Evolutionary conservation across 2,113 vertebrate genomes (phyloP), one percentile per base, ranked within the genome.

Genomic region (Spilogale gracilis): DNA sequence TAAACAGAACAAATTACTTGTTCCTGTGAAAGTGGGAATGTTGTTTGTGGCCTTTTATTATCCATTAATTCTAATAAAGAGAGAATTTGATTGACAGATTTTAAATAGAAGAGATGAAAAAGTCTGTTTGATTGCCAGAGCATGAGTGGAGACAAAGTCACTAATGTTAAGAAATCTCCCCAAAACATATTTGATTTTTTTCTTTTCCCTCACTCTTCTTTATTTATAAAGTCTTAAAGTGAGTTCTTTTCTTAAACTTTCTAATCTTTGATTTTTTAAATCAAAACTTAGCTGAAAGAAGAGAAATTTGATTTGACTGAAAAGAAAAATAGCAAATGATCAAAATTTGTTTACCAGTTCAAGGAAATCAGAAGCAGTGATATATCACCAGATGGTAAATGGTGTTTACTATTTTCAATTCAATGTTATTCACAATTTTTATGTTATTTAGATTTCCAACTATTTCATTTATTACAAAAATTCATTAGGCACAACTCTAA

Each of bases 371-470:
- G 69, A 86, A 81, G 2, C 50, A 96, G 95, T 96, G 86, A 95
- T 91, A 82, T 93, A 94, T 98, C 94, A 97, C 23, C 50, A 94
- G 94, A 95, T 85, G 95, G 88, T 96, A 97, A 98, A 97, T 87
- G 69, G 80, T 78, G 20, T 96, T 97, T 94, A 73, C 78, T 97
- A 71, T 86, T 96, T 85, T 95, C 84, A 96, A 45, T 9, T 91
- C 50, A 87, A 30, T 91, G 30, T 60, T 96, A 48, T 92, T 96
- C 96, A 60, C 27, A 87, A 88, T 96, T 98, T 96, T 98, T 96
- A 92, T 96, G 25, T 43, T 94, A 91, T 97, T 97, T 98, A 88
- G 11, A 50, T 98, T 98, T 96, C 20, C 0, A 95, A 45, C 65
- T 74, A 96, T 97, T 97, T 97, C 4, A 90, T 98, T 96, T 73